Evolutionary conservation across 2,113 vertebrate genomes (phyloP).

Genomic region (Psophia crepitans): DNA sequence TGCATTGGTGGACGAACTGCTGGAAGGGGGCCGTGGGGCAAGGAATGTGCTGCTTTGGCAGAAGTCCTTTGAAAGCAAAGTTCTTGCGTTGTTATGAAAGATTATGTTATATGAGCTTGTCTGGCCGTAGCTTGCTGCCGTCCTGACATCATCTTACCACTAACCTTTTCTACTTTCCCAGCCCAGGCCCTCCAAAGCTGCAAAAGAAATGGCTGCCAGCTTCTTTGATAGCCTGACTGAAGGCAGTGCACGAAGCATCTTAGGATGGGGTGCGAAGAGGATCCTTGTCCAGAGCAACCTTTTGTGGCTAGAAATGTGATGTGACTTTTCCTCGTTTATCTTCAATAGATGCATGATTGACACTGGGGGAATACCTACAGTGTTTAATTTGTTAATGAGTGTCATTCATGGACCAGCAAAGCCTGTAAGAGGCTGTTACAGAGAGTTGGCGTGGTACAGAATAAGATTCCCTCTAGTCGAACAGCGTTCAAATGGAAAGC

Average conservation of each 20-base stretch:
- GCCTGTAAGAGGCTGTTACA: neutral
- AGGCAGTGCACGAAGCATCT: neutral
- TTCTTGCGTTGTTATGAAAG: neutral
- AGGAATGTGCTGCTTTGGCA: neutral
- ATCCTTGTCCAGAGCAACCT: neutral
- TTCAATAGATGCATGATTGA: neutral
- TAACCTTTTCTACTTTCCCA: neutral
- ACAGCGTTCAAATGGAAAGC: neutral
- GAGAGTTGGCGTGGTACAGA: accelerated
- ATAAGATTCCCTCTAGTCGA: neutral
- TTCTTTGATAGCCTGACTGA: neutral
- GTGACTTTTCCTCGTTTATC: neutral
- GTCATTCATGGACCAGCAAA: neutral
- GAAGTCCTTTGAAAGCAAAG: neutral
- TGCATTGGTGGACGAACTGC: accelerated
- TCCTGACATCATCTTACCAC: accelerated
- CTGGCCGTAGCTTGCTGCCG: neutral
- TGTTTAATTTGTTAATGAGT: neutral
- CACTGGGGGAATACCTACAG: neutral
- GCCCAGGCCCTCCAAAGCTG: neutral
- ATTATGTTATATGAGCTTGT: neutral
- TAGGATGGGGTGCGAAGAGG: neutral
- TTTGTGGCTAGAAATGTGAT: neutral
- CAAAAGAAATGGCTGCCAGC: neutral
- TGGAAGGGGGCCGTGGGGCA: neutral